Evolutionary conservation across 1,140 invertebrate genomes (phyloP), one percentile per base, ranked within the genome.

Genomic region (Leptinotarsa defecta): DNA sequence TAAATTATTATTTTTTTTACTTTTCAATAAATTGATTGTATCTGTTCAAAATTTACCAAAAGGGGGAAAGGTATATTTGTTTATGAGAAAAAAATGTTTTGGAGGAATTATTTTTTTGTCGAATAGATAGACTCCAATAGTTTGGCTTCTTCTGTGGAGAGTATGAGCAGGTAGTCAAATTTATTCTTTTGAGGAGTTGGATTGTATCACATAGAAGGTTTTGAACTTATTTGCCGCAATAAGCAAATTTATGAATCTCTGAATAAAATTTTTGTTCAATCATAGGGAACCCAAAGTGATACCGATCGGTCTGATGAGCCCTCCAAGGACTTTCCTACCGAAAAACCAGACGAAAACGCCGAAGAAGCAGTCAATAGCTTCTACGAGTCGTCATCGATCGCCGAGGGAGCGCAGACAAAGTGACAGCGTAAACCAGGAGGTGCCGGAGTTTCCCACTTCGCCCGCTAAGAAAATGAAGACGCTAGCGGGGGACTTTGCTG

Each of bases 341-440:
- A 71, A 65, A 22, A 77, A 63, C 5, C 52, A 79, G 22, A 22
- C 76, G 15, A 69, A 71, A 48, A 81, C 80, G 3, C 80, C 80
- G 0, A 77, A 75, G 63, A 81, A 81, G 64, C 70, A 73, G 52
- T 69, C 73, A 1, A 61, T 77, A 20, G 62, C 80, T 22, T 79
- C 80, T 1, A 77, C 77, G 1, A 79, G 77, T n/a, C 22, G 68
- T 13, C 27, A 49, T 34, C 74, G 68, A 13, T 62, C 61, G 11
- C n/a, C 24, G 11, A 74, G 48, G 19, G 81, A 83, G 68, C 77
- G 77, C 61, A 76, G 80, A 57, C 75, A 82, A 78, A 78, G 81
- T 13, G 76, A 83, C 68, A 76, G 80, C 6, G n/a, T 72, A 20
- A 74, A 81, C 63, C 79, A 80, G 67, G 19, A 74, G 27, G n/a